These are phyloP conservation scores for Ginglymostoma cirratum DNA, from an alignment of 2,113 vertebrate species.

Conservation along the genomic window DNA sequence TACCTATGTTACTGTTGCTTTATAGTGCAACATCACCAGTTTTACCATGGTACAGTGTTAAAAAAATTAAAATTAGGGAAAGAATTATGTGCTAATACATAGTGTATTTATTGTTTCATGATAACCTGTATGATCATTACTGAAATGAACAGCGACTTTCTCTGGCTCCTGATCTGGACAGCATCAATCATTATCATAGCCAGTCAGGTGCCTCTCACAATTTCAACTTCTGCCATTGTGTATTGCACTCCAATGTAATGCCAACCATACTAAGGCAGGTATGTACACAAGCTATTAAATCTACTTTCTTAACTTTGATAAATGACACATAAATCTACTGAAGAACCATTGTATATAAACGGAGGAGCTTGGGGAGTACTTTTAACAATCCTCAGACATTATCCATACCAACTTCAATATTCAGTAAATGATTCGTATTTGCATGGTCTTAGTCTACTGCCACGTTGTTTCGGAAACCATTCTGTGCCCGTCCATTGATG, in stretches of 20 bases:
- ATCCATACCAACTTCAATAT: background rate
- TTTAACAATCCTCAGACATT: background rate
- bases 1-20: background rate
- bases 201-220: background rate
- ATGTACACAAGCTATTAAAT: background rate
- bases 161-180: background rate
- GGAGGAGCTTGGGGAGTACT: background rate
- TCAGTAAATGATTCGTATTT: background rate
- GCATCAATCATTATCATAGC: background rate
- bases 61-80: background rate
- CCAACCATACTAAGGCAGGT: background rate
- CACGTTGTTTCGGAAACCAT: background rate
- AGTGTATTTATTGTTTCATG: background rate
- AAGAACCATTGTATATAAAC: background rate
- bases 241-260: background rate
- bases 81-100: background rate
- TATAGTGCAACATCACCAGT: background rate
- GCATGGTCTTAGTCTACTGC: background rate
- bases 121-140: background rate
- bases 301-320: background rate
- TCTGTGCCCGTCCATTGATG: background rate
- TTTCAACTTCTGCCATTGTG: background rate
- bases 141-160: background rate
- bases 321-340: background rate
- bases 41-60: background rate